These are phyloP conservation scores for Papilio demoleus DNA, from an alignment of 2,888 invertebrate genomes.

Conservation along the genomic window DNA sequence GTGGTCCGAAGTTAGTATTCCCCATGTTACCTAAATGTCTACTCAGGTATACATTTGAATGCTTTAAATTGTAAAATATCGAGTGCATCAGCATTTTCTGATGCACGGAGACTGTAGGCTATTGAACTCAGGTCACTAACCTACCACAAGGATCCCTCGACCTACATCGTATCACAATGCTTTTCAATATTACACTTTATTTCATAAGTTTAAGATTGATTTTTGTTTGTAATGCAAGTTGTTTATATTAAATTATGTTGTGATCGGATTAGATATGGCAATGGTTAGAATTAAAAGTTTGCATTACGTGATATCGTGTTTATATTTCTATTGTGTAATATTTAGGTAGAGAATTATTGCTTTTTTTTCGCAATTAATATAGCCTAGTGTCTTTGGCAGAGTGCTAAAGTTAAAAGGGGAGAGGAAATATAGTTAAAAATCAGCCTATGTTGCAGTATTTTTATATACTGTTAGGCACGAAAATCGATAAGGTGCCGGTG, in stretches of 20 bases:
- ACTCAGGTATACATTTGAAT: conserved; percentile 21
- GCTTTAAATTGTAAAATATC: conserved; percentile 14
- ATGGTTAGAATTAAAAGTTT: conserved; percentile 33
- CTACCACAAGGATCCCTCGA: conserved; percentile 63
- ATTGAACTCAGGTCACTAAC: conserved; percentile 59
- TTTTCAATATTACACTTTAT: conserved; percentile 26
- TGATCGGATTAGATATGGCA: conserved; percentile 27
- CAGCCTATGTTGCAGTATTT: too few species aligned
- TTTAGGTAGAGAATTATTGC: neutral
- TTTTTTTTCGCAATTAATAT: neutral
- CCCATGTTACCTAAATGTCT: too few species aligned
- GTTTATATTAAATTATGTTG: conserved; percentile 30
- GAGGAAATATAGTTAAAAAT: too few species aligned
- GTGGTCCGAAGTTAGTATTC: too few species aligned
- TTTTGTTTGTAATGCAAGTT: neutral
- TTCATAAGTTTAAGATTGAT: neutral
- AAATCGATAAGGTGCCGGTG: too few species aligned
- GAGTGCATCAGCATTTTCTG: conserved; percentile 44
- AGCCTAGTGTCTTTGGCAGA: neutral
- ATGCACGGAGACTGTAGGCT: conserved; percentile 55
- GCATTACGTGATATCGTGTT: conserved; percentile 21
- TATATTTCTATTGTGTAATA: conserved; percentile 20
- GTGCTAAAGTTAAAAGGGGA: too few species aligned
- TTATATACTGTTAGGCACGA: too few species aligned
- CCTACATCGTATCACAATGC: conserved; percentile 43